Conservation (phyloP, 2,888 invertebrate species). For the Thera britannica region DNA sequence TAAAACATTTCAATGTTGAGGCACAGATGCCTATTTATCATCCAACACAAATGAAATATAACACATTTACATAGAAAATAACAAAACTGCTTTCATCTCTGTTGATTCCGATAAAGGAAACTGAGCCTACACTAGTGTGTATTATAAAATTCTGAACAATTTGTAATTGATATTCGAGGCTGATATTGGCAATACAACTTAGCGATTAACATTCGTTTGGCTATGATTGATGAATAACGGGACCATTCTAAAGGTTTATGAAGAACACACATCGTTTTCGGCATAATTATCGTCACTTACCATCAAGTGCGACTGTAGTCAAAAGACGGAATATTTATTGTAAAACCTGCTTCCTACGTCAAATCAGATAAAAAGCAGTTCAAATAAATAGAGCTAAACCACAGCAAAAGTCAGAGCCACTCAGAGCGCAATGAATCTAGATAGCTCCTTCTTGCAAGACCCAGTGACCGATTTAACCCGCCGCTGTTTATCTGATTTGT, state of each 20-base stretch:
- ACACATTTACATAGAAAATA: constrained; percentile 9
- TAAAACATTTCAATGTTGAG: constrained; percentile 20
- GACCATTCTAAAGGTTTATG: too few relatives aligned
- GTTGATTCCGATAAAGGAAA: not conserved
- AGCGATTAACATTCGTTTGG: too few relatives aligned
- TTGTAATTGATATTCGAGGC: too few relatives aligned
- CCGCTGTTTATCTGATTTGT: constrained; percentile 37
- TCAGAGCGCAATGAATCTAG: constrained; percentile 30
- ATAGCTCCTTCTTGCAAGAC: constrained; percentile 26
- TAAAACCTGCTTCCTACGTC: constrained; percentile 8
- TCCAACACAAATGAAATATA: constrained; percentile 16
- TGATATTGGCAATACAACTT: too few relatives aligned
- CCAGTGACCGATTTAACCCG: constrained; percentile 38
- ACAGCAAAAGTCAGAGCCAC: constrained; percentile 18
- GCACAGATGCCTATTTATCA: constrained; percentile 13
- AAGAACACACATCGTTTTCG: too few relatives aligned
- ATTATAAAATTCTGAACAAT: too few relatives aligned
- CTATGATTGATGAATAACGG: too few relatives aligned
- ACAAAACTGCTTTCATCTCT: not conserved
- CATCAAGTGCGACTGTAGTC: too few relatives aligned
- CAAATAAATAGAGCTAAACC: constrained; percentile 25
- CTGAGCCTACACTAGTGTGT: too few relatives aligned
- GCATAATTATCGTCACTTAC: too few relatives aligned
- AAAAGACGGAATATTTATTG: too few relatives aligned
- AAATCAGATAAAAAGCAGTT: not conserved